Conservation (phyloP, 2,797 vertebrate genomes). For the Sus cebifrons region DNA sequence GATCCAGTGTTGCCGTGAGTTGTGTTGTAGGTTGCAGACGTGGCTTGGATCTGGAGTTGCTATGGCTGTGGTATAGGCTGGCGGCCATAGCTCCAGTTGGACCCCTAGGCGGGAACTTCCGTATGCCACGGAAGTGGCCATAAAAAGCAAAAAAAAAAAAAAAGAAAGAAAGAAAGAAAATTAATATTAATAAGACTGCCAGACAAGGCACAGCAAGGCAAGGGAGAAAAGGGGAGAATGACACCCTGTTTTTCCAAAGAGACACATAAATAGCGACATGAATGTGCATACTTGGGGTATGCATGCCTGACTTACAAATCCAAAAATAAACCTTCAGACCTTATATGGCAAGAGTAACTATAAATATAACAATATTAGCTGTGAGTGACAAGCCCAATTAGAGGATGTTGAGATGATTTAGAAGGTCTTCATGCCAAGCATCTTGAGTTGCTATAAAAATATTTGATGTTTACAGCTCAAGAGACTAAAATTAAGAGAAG, state of each 20-base stretch:
- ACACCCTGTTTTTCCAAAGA: background rate
- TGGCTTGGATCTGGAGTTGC: too few relatives aligned
- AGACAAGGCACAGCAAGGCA: background rate
- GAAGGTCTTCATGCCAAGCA: constrained; percentile 10
- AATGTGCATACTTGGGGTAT: background rate
- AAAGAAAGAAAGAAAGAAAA: background rate
- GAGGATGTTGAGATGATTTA: background rate
- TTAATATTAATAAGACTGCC: background rate
- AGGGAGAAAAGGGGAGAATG: background rate
- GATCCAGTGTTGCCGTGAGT: too few relatives aligned
- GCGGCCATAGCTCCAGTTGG: too few relatives aligned
- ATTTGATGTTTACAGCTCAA: constrained; percentile 30
- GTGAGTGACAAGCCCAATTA: constrained; percentile 56
- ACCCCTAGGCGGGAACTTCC: too few relatives aligned
- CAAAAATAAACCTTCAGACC: constrained; percentile 58
- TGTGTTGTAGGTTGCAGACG: too few relatives aligned
- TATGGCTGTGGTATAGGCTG: too few relatives aligned
- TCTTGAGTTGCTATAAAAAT: constrained; percentile 16
- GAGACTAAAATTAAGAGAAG: background rate
- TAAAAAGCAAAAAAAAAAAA: background rate
- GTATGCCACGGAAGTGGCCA: too few relatives aligned
- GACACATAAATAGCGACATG: background rate
- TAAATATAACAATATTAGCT: constrained; percentile 52
- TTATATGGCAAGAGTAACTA: background rate
- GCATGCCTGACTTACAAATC: constrained; percentile 9